phyloP scores from a whole-genome alignment of 2,113 vertebrate species.

The Chascanopsetta lugubris region DNA sequence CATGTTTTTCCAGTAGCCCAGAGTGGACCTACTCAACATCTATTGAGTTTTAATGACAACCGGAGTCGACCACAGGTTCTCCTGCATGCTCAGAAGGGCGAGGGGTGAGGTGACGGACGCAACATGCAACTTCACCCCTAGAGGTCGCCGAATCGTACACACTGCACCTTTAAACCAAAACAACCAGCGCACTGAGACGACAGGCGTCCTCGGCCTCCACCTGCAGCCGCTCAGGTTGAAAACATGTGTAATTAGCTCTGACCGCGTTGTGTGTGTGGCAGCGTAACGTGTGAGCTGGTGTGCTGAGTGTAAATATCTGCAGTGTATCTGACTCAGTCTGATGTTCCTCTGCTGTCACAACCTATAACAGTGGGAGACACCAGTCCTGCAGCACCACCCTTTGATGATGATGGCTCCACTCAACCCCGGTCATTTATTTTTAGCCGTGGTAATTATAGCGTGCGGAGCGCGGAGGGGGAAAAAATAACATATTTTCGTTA shows the following conservation, averaged over 20 bases:
- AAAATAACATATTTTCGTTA: no score
- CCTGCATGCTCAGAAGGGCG: no score
- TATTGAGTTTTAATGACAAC: no score
- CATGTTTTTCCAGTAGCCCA: no score
- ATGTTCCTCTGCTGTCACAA: slow-evolving; percentile 38
- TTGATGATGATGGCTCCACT: slow-evolving; percentile 14
- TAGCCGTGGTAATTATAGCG: background rate
- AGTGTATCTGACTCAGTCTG: slow-evolving; percentile 35
- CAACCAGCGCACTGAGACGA: slow-evolving; percentile 3
- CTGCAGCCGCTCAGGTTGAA: slow-evolving; percentile 40
- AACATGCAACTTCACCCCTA: no score
- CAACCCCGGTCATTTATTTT: background rate
- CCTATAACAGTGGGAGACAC: slow-evolving; percentile 27
- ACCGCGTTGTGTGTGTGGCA: slow-evolving; percentile 52
- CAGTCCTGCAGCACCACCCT: slow-evolving; percentile 9
- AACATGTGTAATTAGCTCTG: slow-evolving; percentile 68
- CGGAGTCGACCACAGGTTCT: no score
- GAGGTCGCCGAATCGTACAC: no score
- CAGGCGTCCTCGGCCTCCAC: slow-evolving; percentile 21
- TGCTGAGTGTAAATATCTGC: slow-evolving; percentile 47
- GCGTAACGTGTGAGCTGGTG: slow-evolving; percentile 49
- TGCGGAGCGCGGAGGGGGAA: no score
- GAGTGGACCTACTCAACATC: no score
- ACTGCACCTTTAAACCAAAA: no score
- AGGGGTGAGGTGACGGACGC: no score